Percentiles rank a stretch among this genome's conserved stretches.
Evolutionary conservation across 35 echinoderm and acorn worm species (phyloP).

Genomic region (Stichopus chloronotus): DNA sequence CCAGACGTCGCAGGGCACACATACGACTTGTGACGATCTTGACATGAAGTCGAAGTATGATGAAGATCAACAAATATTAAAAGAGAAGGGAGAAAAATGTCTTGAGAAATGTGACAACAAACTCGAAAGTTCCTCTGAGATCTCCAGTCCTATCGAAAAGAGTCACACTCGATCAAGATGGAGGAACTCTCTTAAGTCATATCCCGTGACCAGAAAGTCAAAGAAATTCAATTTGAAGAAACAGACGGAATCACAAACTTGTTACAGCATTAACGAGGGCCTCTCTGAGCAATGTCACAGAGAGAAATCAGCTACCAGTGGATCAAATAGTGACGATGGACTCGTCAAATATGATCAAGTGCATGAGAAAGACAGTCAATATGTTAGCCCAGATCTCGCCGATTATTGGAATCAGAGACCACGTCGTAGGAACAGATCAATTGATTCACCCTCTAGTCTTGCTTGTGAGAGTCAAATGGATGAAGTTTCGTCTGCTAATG

Average conservation of each 20-base stretch:
- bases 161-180: not conserved
- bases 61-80: not conserved
- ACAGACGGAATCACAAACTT: not conserved
- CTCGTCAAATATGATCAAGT: not conserved
- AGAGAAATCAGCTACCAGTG: no score
- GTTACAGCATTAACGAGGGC: not conserved
- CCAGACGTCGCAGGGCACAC: not conserved
- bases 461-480: no score
- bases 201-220: not conserved
- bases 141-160: not conserved
- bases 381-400: no score
- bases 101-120: not conserved
- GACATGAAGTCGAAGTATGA: not conserved
- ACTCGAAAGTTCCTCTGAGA: not conserved
- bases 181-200: slow-evolving; percentile 1
- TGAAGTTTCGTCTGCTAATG: no score
- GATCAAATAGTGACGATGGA: not conserved
- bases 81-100: not conserved
- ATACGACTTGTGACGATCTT: not conserved
- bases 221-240: slow-evolving; percentile 6
- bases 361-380: no score
- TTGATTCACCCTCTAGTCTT: no score
- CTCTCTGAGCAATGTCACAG: no score
- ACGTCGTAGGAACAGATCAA: no score
- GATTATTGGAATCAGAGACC: no score